These are phyloP conservation scores for Caenorhabditis sp. DNA, from an alignment of 2,888 invertebrate species.

Conservation along the genomic window DNA sequence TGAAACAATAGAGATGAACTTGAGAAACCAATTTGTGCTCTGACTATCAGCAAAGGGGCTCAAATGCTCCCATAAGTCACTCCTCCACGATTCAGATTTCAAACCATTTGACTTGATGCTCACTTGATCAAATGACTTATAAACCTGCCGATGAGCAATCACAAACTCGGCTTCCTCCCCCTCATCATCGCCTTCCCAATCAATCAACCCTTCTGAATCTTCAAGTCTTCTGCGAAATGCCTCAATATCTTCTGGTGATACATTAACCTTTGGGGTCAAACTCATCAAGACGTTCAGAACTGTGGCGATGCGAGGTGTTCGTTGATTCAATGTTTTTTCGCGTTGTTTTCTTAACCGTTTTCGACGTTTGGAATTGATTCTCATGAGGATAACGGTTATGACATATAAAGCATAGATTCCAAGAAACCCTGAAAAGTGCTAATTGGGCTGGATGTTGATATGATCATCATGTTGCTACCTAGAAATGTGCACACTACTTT, in stretches of 20 bases:
- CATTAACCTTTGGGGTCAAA: constrained; percentile 15
- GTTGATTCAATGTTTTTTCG: constrained; percentile 12
- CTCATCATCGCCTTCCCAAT: constrained; percentile 21
- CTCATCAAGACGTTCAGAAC: constrained; percentile 27
- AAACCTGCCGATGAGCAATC: constrained; percentile 30
- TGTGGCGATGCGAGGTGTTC: constrained; percentile 26
- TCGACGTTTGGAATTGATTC: constrained; percentile 18
- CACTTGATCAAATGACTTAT: constrained; percentile 28
- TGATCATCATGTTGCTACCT: too few species aligned
- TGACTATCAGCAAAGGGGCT: constrained; percentile 21
- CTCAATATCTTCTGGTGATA: constrained; percentile 5
- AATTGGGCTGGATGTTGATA: too few species aligned
- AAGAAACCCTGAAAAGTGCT: constrained; percentile 73
- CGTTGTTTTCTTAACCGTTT: not conserved
- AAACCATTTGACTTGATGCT: constrained; percentile 15
- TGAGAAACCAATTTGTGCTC: constrained; percentile 18
- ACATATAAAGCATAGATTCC: constrained; percentile 74
- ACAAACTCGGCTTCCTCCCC: constrained; percentile 32
- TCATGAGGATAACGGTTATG: constrained; percentile 72
- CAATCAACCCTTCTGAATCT: constrained; percentile 14
- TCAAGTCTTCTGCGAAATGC: constrained; percentile 22
- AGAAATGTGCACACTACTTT: too few species aligned
- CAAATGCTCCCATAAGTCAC: constrained; percentile 30
- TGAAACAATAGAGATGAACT: constrained; percentile 18
- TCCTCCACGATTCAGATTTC: constrained; percentile 23